Evolutionary conservation across 1,140 invertebrate genomes (phyloP), one percentile per base, ranked within the genome.

Genomic region (Drosophila punjabiensis): DNA sequence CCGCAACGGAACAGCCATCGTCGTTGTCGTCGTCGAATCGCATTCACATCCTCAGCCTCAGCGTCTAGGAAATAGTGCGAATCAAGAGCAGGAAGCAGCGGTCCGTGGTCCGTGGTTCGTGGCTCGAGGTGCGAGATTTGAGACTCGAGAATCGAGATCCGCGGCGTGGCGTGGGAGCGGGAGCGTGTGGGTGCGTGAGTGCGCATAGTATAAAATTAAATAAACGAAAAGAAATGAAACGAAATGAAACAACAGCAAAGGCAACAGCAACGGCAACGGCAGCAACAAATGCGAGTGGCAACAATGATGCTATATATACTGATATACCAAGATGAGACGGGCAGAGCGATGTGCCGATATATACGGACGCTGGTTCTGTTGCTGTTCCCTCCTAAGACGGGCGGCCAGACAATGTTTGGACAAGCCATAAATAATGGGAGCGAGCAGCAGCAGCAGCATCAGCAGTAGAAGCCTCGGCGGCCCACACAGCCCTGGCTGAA

Each of bases 191-290:
- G 84, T 88, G 84, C 84, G 84, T 89, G 85, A 88, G 84, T 88
- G 84, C 85, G 84, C 84, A 88, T 89, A 88, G 84, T 88, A 88
- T 88, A 89, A 89, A 88, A 89, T 89, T 81, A 88, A 88, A 88
- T 81, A 84, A 88, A 81, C 79, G 73, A 85, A 77, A 75, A 75
- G 69, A 70, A 68, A 53, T 58, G 55, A 84, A 83, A 81, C 75
- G 65, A 85, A 77, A 75, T 75, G 63, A 70, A 68, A 58, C 53
- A 69, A 74, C 68, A 69, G 50, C 61, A 81, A 48, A 45, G 45
- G 30, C 55, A 74, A 37, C 55, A 69, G 50, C 61, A 81, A 48
- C 50, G 45, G 30, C 55, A 74, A 37, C 55, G 58, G 55, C 66
- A 79, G 63, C 68, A 86, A 75, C 65, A 86, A 62, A 81, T 74